Evolutionary conservation across 1,140 invertebrate species (phyloP).

Genomic region (Meloidogyne floridensis): DNA sequence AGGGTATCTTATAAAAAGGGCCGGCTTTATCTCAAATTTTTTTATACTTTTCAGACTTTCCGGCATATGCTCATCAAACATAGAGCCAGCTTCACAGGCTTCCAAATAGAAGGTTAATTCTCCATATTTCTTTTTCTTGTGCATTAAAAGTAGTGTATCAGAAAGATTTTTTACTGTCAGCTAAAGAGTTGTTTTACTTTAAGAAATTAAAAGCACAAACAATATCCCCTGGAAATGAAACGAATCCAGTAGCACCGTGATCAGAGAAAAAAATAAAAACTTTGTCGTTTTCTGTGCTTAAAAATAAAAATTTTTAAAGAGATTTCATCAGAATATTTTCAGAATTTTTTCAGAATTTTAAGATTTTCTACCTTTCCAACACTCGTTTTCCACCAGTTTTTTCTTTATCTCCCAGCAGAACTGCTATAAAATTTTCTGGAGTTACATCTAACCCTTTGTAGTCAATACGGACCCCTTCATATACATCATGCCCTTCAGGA

Average conservation of each 20-base stretch:
- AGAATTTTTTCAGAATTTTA: neutral
- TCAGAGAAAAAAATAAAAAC: conserved; percentile 70
- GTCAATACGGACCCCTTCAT: conserved; percentile 72
- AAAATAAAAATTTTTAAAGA: conserved; percentile 66
- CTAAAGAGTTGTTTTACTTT: conserved; percentile 62
- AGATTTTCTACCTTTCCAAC: conserved; percentile 62
- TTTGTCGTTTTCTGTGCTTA: conserved; percentile 37
- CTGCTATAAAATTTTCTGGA: conserved; percentile 44
- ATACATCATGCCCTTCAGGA: conserved; percentile 72
- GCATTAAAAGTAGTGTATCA: conserved; percentile 69
- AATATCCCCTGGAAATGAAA: conserved; percentile 69
- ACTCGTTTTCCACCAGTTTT: conserved; percentile 42
- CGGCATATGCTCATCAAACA: conserved; percentile 72
- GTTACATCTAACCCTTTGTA: conserved; percentile 67
- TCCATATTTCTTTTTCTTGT: conserved; percentile 67
- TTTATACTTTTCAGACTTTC: conserved; percentile 66
- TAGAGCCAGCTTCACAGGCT: conserved; percentile 74
- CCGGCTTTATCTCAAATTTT: too few species aligned
- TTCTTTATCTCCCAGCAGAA: conserved; percentile 38
- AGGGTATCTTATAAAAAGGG: too few species aligned
- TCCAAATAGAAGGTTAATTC: conserved; percentile 72
- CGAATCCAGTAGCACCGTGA: conserved; percentile 72
- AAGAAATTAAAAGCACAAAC: conserved; percentile 12
- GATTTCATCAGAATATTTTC: conserved; percentile 61
- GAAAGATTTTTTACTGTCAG: conserved; percentile 67